Base-by-base conservation (phyloP, 2,113 vertebrate genomes). In the Microtus pennsylvanicus region DNA sequence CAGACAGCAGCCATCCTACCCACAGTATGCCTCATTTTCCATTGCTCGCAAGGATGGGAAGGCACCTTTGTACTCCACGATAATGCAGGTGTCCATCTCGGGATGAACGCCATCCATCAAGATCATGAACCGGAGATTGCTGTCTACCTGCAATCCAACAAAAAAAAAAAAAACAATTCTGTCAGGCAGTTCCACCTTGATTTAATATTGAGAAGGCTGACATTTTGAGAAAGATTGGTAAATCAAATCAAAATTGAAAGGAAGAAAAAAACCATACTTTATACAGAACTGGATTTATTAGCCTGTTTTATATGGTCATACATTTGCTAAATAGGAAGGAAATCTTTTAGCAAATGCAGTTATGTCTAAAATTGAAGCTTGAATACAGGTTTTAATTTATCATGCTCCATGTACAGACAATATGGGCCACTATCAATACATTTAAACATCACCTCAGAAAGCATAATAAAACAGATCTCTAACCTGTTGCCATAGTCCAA, bases 41-140 rank as follows among this genome's bases (percentile, higher is more conserved):
- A 52, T 65, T 55, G 16, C 26, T 50, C n/a, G 61, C 2, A 3
- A 82, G 24, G 33, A 26, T 74, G 21, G 72, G 69, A 52, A 87
- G 35, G 69, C 96, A 99, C 99, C 99, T 98, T 99, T 99, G 96
- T 99, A 99, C 67, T 99, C 98, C 94, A 99, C 98, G 4, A 99
- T 99, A 93, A 99, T 98, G 90, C 99, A 99, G 0, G 99, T 99
- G 97, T 99, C 99, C 98, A 99, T 99, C 97, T 99, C 99, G 45
- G 99, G 99, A 91, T 99, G 99, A 87, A 99, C 88, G 1, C 98
- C 99, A 35, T 99, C 99, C 99, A 99, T 99, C 80, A 99, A 91
- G 97, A 99, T 99, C 99, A 99, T 99, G 72, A 99, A 99, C 61
- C 99, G 98, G 74, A 99, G 97, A 93, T 99, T 93, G 74, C 98